Evolutionary conservation across 2,888 invertebrate species (phyloP).

Genomic region (Cremastobaeus sp.): DNA sequence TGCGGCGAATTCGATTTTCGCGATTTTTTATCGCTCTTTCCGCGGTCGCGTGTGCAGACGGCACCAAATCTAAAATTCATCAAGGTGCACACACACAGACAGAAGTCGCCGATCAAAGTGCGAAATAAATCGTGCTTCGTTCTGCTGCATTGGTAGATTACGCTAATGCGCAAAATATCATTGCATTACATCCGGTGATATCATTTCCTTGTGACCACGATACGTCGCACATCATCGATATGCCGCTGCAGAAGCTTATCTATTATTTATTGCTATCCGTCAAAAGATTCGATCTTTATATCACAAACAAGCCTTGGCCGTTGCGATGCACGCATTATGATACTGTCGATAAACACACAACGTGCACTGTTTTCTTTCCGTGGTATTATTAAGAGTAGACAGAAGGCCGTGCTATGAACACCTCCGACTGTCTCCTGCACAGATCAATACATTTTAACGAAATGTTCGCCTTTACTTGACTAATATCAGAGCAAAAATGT

Average conservation of each 20-base stretch:
- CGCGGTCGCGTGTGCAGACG: no score
- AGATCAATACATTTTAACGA: no score
- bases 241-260: conserved; percentile 50
- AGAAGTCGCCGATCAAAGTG: conserved; percentile 21
- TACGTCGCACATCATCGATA: conserved; percentile 38
- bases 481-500: no score
- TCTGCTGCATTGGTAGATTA: conserved; percentile 18
- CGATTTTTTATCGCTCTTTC: no score
- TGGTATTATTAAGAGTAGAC: conserved; percentile 44
- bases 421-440: not conserved
- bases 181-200: conserved; percentile 29
- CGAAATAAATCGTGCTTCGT: conserved; percentile 25
- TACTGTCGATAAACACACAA: conserved; percentile 34
- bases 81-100: no score
- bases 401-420: conserved; percentile 11
- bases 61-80: no score
- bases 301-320: conserved; percentile 34
- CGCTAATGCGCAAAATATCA: conserved; percentile 25
- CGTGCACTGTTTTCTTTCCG: conserved; percentile 3
- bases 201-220: conserved; percentile 35
- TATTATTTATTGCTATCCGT: conserved; percentile 43
- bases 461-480: no score
- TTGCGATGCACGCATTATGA: conserved; percentile 58
- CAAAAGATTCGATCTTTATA: conserved; percentile 54
- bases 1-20: no score